Percentiles rank a stretch among this genome's conserved stretches.
Conservation (phyloP, 2,797 vertebrate species). For the Babyrousa celebensis region DNA sequence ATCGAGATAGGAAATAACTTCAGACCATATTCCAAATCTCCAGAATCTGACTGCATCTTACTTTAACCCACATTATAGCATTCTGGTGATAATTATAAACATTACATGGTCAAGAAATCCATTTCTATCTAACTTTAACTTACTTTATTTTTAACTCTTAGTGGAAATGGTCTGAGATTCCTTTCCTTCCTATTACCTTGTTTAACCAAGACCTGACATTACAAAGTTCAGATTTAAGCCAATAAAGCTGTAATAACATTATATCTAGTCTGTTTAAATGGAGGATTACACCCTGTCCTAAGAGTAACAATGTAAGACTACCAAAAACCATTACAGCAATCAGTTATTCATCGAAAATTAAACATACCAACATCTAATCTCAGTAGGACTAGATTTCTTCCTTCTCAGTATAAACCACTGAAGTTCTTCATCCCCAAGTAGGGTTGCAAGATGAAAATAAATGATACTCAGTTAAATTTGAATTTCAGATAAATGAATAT, state of each 20-base stretch:
- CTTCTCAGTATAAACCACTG: constrained; percentile 36
- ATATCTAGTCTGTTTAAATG: not conserved
- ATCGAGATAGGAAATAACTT: not conserved
- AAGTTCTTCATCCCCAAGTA: constrained; percentile 46
- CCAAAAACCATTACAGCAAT: not conserved
- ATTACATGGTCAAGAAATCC: constrained; percentile 6
- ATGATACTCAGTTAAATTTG: constrained; percentile 30
- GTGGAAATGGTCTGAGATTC: constrained; percentile 15
- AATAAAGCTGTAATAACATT: not conserved
- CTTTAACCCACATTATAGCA: not conserved
- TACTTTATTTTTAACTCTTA: constrained; percentile 51
- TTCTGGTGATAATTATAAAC: not conserved
- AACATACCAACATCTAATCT: constrained; percentile 2
- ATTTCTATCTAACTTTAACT: constrained; percentile 37
- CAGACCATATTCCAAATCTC: constrained; percentile 34
- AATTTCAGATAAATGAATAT: constrained; percentile 31
- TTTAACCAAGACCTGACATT: constrained; percentile 33
- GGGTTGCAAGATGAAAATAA: not conserved
- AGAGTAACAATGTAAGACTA: constrained; percentile 30
- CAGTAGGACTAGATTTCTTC: not conserved
- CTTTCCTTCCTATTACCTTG: constrained; percentile 8
- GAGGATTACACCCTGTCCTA: not conserved
- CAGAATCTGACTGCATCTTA: constrained; percentile 51
- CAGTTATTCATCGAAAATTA: constrained; percentile 48
- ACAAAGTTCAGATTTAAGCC: constrained; percentile 44